These are phyloP conservation scores for Channa striata DNA, from an alignment of 2,797 vertebrate genomes.

Conservation along the genomic window DNA sequence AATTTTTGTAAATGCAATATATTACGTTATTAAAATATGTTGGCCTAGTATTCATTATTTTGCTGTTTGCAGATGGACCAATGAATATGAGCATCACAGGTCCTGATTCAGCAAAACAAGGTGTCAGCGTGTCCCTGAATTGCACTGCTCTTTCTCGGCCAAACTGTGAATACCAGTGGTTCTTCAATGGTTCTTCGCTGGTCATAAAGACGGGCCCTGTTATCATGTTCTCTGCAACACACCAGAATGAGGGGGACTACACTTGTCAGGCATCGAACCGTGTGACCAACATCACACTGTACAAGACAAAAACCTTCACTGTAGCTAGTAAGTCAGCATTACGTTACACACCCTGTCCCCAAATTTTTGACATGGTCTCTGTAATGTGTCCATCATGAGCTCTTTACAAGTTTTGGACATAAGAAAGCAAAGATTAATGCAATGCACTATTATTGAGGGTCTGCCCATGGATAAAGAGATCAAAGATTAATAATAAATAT, in stretches of 20 bases:
- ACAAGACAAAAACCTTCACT: conserved; percentile 24
- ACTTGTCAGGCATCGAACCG: conserved; percentile 79
- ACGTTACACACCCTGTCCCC: not conserved
- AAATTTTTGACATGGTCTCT: not conserved
- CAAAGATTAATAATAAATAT: no score
- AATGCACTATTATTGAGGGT: no score
- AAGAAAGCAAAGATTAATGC: no score
- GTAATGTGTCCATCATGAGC: not conserved
- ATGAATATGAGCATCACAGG: conserved; percentile 56
- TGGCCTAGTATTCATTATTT: not conserved
- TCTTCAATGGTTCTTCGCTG: conserved; percentile 9
- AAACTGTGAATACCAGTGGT: conserved; percentile 71
- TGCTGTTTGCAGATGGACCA: conserved; percentile 79
- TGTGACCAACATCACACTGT: conserved; percentile 72
- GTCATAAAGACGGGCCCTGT: not conserved
- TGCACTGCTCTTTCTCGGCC: conserved; percentile 78
- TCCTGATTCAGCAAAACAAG: not conserved
- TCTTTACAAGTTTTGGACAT: no score
- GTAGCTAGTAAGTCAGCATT: conserved; percentile 66
- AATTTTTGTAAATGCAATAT: no score
- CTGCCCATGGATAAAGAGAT: no score
- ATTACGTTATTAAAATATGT: not conserved
- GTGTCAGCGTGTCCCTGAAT: not conserved
- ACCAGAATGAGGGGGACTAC: conserved; percentile 50
- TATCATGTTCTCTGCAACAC: conserved; percentile 10